Conservation (phyloP, 2,113 vertebrate species). For the Toxostoma redivivum region DNA sequence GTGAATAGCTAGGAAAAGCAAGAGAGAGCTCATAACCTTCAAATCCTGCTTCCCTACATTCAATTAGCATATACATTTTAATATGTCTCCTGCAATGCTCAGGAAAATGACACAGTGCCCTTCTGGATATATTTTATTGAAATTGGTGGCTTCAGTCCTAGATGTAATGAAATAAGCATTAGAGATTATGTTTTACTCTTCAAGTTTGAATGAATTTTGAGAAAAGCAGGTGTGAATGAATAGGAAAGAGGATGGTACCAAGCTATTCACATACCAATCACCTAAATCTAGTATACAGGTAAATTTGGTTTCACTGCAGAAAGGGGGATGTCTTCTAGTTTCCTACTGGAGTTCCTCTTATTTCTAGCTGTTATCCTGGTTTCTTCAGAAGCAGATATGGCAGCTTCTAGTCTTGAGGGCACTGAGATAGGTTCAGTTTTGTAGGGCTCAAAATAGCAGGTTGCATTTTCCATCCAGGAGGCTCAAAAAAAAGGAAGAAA, state of each 20-base stretch:
- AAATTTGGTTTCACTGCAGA: neutral
- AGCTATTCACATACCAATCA: neutral
- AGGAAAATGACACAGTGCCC: neutral
- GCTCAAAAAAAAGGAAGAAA: neutral
- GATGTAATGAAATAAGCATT: neutral
- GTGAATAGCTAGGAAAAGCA: neutral
- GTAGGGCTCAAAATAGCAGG: neutral
- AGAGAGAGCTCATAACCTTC: neutral
- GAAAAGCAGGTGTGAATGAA: neutral
- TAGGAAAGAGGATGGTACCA: neutral
- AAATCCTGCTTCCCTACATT: neutral
- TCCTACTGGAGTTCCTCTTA: rapidly evolving
- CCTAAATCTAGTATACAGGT: neutral
- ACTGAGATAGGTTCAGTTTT: neutral
- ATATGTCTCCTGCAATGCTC: neutral
- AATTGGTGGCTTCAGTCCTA: neutral
- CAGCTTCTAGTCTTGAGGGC: neutral
- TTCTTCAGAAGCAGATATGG: neutral
- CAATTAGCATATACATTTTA: neutral
- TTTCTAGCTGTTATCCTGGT: neutral
- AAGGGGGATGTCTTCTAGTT: neutral
- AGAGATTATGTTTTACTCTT: neutral
- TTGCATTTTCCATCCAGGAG: neutral
- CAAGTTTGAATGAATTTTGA: neutral
- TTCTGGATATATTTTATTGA: neutral